Evolutionary conservation across 2,113 vertebrate species (phyloP).

Genomic region (Tympanuchus pallidicinctus): DNA sequence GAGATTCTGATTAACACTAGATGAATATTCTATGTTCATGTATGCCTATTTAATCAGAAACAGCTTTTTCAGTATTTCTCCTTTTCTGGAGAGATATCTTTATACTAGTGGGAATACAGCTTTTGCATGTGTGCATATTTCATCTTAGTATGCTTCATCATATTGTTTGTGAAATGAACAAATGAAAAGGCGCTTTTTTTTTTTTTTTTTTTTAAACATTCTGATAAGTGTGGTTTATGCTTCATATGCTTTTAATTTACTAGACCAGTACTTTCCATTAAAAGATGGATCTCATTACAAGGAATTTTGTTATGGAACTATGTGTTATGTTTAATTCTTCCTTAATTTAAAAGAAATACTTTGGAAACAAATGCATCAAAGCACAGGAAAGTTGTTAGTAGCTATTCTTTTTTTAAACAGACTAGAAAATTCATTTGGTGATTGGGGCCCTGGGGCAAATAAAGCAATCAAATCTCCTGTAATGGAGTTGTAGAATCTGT

Average conservation of each 20-base stretch:
- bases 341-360: conserved; percentile 69
- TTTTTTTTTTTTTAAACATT: background rate
- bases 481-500: conserved; percentile 1
- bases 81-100: background rate
- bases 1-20: background rate
- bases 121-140: background rate
- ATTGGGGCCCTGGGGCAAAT: conserved; percentile 39
- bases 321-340: conserved; percentile 65
- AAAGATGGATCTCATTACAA: conserved; percentile 66
- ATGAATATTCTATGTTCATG: conserved; percentile 19
- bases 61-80: background rate
- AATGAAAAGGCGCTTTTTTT: conserved; percentile 6
- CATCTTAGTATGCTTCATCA: conserved; percentile 31
- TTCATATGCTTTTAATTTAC: conserved; percentile 57
- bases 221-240: conserved; percentile 27
- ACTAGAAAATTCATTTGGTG: conserved; percentile 32
- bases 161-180: conserved; percentile 54
- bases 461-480: conserved; percentile 49
- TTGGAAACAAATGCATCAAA: conserved; percentile 57
- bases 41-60: background rate
- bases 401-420: conserved; percentile 30
- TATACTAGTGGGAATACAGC: background rate
- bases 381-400: conserved; percentile 54
- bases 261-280: conserved; percentile 45
- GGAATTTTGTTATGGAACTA: conserved; percentile 43